Percentiles rank a stretch among this genome's conserved stretches.
These are phyloP conservation scores for Calcarius ornatus DNA, from an alignment of 2,113 vertebrate genomes.

Conservation along the genomic window DNA sequence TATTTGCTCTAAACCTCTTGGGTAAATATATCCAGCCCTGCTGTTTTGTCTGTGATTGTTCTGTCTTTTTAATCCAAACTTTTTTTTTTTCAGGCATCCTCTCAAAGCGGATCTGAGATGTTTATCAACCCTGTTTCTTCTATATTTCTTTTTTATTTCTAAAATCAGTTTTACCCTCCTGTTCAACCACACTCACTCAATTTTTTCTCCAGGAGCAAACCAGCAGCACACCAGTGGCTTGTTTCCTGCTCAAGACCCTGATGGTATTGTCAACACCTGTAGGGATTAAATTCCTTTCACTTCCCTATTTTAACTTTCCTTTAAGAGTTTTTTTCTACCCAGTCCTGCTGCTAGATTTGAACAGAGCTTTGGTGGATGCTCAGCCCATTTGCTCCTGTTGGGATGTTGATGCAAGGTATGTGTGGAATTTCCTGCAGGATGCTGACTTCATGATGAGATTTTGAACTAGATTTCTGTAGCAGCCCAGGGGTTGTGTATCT, in stretches of 20 bases:
- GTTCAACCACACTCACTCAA: neutral
- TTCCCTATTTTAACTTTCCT: neutral
- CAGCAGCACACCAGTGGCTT: neutral
- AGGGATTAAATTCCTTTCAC: constrained; percentile 18
- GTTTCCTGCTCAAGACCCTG: neutral
- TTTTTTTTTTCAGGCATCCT: neutral
- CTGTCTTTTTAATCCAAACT: neutral
- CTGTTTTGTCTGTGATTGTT: neutral
- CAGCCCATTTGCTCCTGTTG: accelerated
- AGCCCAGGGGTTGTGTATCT: accelerated
- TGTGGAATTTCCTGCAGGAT: neutral
- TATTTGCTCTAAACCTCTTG: neutral
- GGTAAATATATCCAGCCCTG: neutral
- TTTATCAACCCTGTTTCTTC: neutral
- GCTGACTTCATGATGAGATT: neutral
- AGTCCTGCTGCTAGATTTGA: neutral
- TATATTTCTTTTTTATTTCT: neutral
- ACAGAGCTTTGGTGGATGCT: neutral
- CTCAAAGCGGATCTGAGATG: neutral
- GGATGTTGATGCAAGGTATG: neutral
- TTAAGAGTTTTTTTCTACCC: neutral
- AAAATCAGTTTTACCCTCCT: neutral
- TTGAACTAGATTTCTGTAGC: neutral
- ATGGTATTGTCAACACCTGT: neutral
- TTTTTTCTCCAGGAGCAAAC: neutral